phyloP scores from a whole-genome alignment of 2,797 vertebrate genomes.

The Tolypeutes matacus region DNA sequence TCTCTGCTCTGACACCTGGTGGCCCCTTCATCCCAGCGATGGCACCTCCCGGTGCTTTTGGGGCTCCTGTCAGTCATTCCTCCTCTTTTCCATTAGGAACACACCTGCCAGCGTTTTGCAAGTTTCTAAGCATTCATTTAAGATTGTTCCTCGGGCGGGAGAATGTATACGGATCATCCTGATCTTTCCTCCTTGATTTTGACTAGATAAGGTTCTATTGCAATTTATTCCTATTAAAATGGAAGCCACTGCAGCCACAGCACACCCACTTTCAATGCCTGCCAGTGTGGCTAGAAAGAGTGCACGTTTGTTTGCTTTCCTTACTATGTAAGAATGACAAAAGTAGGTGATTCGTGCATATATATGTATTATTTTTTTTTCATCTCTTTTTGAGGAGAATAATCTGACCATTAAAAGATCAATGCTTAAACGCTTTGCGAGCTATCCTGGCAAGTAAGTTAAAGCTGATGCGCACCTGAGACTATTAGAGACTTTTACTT shows the following conservation, averaged over 20 bases:
- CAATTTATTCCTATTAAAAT: not conserved
- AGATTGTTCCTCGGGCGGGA: not conserved
- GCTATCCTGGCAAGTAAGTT: not conserved
- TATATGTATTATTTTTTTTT: not conserved
- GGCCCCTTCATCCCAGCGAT: not conserved
- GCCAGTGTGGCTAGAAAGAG: not conserved
- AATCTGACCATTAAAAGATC: constrained; percentile 77
- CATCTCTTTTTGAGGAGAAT: constrained; percentile 81
- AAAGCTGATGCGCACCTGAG: not conserved
- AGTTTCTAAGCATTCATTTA: not conserved
- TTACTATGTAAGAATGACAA: not conserved
- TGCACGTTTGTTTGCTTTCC: constrained; percentile 19
- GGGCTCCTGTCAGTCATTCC: constrained; percentile 35
- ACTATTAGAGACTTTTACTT: not conserved
- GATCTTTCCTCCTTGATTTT: constrained; percentile 29
- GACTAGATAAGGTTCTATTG: not conserved
- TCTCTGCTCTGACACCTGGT: not conserved
- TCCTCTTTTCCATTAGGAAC: constrained; percentile 29
- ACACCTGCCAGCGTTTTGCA: constrained; percentile 57
- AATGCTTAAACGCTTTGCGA: not conserved
- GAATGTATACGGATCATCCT: constrained; percentile 15
- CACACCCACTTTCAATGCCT: not conserved
- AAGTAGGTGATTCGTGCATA: not conserved
- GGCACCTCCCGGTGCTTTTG: not conserved
- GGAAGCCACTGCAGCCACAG: not conserved